phyloP scores from a whole-genome alignment of 2,888 invertebrate species.

The Troilus luridus region DNA sequence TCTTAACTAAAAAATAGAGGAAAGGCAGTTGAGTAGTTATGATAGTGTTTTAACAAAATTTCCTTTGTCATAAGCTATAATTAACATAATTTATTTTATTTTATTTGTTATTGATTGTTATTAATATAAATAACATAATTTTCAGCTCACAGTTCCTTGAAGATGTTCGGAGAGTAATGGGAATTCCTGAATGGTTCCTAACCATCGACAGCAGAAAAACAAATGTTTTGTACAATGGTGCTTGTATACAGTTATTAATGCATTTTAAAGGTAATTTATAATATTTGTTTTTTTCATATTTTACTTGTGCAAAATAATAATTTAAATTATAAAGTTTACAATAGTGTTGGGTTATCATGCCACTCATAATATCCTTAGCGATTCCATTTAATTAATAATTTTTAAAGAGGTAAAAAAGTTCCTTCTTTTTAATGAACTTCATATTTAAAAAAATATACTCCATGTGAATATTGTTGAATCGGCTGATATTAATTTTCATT shows the following conservation, averaged over 20 bases:
- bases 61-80: no score
- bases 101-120: no score
- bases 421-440: no score
- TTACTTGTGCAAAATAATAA: not conserved
- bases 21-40: not conserved
- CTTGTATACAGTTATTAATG: slow-evolving; percentile 87
- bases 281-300: no score
- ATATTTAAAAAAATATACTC: no score
- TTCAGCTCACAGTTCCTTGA: slow-evolving; percentile 86
- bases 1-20: not conserved
- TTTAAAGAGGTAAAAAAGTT: no score
- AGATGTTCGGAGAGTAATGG: slow-evolving; percentile 85
- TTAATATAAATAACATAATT: not conserved
- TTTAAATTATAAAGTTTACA: not conserved
- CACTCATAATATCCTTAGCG: no score
- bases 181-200: slow-evolving; percentile 91
- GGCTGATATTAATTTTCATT: no score
- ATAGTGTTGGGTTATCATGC: not conserved
- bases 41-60: not conserved
- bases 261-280: slow-evolving; percentile 80
- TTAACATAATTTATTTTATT: no score
- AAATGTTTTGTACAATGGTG: slow-evolving; percentile 80
- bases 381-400: no score
- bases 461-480: no score
- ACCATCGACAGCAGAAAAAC: slow-evolving; percentile 87